A percentile compares a stretch with the other conserved stretches of the same genome.
These are phyloP conservation scores for Rhopalosiphum nymphaeae DNA, from an alignment of 2,888 invertebrate genomes.

Conservation along the genomic window DNA sequence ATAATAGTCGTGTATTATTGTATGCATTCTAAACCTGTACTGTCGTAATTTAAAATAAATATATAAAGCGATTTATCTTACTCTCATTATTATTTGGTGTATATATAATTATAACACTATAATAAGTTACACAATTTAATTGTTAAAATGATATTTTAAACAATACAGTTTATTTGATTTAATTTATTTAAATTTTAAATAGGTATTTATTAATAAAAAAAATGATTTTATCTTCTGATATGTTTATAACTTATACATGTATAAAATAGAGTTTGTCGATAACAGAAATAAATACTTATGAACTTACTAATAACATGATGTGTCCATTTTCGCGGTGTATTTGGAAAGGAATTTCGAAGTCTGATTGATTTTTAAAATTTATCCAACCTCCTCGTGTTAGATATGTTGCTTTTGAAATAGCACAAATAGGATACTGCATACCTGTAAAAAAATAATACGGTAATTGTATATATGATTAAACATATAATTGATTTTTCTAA, in stretches of 20 bases:
- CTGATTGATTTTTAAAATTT: constrained; percentile 79
- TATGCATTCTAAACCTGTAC: not conserved
- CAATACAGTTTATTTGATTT: not conserved
- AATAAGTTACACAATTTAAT: not conserved
- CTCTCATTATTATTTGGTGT: not conserved
- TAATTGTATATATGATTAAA: constrained; percentile 32
- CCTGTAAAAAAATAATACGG: constrained; percentile 50
- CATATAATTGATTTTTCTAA: not conserved
- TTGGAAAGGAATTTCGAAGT: constrained; percentile 71
- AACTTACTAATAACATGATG: constrained; percentile 82
- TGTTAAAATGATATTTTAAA: not conserved
- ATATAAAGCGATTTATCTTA: not conserved
- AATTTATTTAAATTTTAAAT: too few relatives aligned
- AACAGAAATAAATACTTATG: not conserved
- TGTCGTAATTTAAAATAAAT: not conserved
- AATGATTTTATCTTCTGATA: not conserved
- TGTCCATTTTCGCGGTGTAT: constrained; percentile 85
- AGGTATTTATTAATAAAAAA: too few relatives aligned
- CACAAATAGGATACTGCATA: constrained; percentile 78
- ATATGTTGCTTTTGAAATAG: constrained; percentile 87
- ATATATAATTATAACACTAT: not conserved
- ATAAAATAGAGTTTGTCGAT: not conserved
- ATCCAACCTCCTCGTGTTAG: constrained; percentile 84
- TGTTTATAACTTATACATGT: not conserved
- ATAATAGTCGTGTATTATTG: not conserved